phyloP scores from a whole-genome alignment of 1,140 invertebrate species.

The Nymphalis io region DNA sequence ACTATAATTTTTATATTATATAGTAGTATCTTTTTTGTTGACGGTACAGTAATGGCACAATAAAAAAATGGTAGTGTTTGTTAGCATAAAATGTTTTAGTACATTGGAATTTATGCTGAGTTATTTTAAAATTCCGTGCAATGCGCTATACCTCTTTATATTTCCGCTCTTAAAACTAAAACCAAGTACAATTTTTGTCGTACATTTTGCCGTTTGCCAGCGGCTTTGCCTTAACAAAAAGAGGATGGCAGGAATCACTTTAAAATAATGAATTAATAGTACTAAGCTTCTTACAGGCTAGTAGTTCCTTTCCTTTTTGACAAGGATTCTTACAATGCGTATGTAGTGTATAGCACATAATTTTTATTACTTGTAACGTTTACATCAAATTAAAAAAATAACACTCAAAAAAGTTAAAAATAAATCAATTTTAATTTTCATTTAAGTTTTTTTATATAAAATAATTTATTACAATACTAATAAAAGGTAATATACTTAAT shows the following conservation, averaged over 20 bases:
- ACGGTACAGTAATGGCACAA: too few species aligned
- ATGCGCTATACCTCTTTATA: conserved; percentile 2
- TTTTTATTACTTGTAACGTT: background rate
- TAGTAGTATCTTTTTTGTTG: too few species aligned
- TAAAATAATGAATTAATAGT: background rate
- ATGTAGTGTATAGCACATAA: background rate
- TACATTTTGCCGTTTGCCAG: background rate
- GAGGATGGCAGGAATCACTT: background rate
- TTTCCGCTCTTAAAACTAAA: conserved; percentile 2
- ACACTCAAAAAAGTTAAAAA: too few species aligned
- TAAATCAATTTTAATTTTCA: too few species aligned
- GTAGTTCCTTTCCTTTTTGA: background rate
- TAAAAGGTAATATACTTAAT: too few species aligned
- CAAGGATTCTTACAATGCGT: background rate
- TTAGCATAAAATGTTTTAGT: background rate
- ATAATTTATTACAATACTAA: too few species aligned
- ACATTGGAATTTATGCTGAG: background rate
- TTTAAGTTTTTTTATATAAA: too few species aligned
- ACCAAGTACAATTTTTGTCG: background rate
- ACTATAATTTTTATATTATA: too few species aligned
- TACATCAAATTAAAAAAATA: too few species aligned
- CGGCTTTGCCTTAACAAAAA: background rate
- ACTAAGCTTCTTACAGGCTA: background rate
- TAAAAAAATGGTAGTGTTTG: too few species aligned
- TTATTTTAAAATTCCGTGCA: conserved; percentile 23